Conservation (phyloP, 2,888 invertebrate species). For the Meiosimyza decipiens region DNA sequence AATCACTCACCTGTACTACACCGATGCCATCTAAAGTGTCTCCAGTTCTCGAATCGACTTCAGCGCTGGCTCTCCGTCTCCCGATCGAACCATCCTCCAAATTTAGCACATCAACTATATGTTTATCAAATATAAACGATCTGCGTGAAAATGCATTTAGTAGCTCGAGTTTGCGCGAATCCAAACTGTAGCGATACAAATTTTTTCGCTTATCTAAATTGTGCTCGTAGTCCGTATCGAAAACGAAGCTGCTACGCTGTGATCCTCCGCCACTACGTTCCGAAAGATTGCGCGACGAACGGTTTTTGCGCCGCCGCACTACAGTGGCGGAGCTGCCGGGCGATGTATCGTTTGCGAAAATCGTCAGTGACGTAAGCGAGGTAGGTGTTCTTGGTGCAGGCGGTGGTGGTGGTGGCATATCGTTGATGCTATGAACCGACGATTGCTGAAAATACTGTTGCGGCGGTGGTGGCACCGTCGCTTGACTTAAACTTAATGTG, state of each 20-base stretch:
- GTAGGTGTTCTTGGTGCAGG: conserved; percentile 25
- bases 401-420: conserved; percentile 16
- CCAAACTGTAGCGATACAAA: conserved; percentile 65
- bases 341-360: conserved; percentile 34
- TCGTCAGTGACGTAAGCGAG: conserved; percentile 37
- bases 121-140: conserved; percentile 58
- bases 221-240: conserved; percentile 61
- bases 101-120: conserved; percentile 59
- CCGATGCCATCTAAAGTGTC: conserved; percentile 47
- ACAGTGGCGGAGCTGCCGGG: conserved; percentile 49
- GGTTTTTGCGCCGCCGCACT: conserved; percentile 53
- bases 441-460: neutral
- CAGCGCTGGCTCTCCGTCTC: conserved; percentile 32
- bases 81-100: conserved; percentile 58
- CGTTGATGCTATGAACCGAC: conserved; percentile 12
- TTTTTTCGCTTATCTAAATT: conserved; percentile 64
- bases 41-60: conserved; percentile 34
- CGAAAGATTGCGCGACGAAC: conserved; percentile 46
- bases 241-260: conserved; percentile 49
- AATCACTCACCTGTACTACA: conserved; percentile 51
- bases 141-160: conserved; percentile 62
- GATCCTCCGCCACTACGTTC: conserved; percentile 46
- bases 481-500: conserved; percentile 53
- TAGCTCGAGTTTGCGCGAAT: conserved; percentile 61
- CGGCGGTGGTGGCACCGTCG: conserved; percentile 2